phyloP scores from a whole-genome alignment of 2,888 invertebrate species.

The Choreutis nemorana region DNA sequence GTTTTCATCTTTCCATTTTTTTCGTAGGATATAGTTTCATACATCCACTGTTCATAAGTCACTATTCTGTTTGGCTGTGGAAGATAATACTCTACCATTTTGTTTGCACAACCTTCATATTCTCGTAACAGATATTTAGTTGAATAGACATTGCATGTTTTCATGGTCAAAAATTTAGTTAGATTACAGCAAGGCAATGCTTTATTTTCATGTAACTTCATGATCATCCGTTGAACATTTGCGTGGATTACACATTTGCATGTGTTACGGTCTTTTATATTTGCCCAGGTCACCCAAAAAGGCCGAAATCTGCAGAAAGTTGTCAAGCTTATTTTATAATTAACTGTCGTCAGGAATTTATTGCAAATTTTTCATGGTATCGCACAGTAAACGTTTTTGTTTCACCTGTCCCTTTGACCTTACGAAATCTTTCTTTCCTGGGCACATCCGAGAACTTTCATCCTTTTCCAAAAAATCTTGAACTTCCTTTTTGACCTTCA shows the following conservation, averaged over 20 bases:
- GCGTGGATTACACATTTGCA: slow-evolving; percentile 11
- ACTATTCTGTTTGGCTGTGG: slow-evolving; percentile 8
- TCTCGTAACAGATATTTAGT: slow-evolving; percentile 11
- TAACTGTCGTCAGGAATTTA: slow-evolving; percentile 5
- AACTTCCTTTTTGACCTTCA: slow-evolving; percentile 8
- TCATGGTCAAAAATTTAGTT: slow-evolving; percentile 9
- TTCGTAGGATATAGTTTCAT: slow-evolving; percentile 11
- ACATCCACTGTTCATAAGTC: slow-evolving; percentile 12
- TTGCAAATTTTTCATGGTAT: slow-evolving; percentile 12
- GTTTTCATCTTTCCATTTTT: slow-evolving; percentile 13
- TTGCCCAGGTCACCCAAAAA: slow-evolving; percentile 13
- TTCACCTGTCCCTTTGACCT: slow-evolving; percentile 10
- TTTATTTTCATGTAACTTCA: slow-evolving; percentile 10
- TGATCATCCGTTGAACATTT: slow-evolving; percentile 10
- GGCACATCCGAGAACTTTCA: slow-evolving; percentile 14
- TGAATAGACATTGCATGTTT: slow-evolving; percentile 11
- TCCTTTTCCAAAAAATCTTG: slow-evolving; percentile 13
- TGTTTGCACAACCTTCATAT: slow-evolving; percentile 8
- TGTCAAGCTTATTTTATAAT: slow-evolving; percentile 3
- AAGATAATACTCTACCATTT: slow-evolving; percentile 9
- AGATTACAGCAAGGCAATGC: slow-evolving; percentile 8
- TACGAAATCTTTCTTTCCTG: slow-evolving; percentile 12
- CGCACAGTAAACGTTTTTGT: slow-evolving; percentile 12
- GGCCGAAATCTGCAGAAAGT: slow-evolving; percentile 13
- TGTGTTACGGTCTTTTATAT: slow-evolving; percentile 11